phyloP scores from a whole-genome alignment of 1,140 invertebrate genomes.

The Hyphantria cunea region DNA sequence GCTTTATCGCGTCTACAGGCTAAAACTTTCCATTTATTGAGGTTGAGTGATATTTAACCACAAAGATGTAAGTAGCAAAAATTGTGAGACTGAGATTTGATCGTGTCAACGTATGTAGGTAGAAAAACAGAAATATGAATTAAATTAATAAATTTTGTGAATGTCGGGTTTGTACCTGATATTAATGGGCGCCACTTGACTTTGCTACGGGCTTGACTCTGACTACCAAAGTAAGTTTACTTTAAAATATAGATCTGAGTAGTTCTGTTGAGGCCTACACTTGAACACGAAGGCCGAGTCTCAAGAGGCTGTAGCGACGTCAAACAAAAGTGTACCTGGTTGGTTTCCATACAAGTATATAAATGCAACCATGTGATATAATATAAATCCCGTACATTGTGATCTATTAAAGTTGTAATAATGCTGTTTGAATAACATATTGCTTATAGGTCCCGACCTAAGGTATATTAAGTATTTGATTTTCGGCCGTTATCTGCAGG shows the following conservation, averaged over 20 bases:
- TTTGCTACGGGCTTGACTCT: neutral
- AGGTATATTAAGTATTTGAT: slow-evolving; percentile 37
- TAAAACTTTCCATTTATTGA: too few species aligned
- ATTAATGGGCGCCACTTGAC: neutral
- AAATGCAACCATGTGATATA: neutral
- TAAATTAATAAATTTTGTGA: neutral
- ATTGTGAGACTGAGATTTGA: slow-evolving; percentile 21
- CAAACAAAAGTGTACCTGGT: neutral
- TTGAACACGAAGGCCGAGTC: neutral
- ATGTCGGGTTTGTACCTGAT: neutral
- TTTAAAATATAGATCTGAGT: neutral
- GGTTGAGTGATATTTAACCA: too few species aligned
- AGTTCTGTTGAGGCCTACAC: neutral
- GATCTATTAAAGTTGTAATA: slow-evolving; percentile 27
- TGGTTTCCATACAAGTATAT: neutral
- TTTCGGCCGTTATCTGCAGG: slow-evolving; percentile 22
- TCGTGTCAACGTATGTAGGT: slow-evolving; percentile 21
- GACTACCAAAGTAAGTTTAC: neutral
- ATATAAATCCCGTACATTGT: slow-evolving; percentile 22
- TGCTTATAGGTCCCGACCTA: slow-evolving; percentile 32
- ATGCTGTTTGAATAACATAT: slow-evolving; percentile 37
- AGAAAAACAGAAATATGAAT: neutral
- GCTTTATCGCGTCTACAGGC: too few species aligned
- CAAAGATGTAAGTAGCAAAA: too few species aligned
- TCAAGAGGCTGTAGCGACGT: neutral